Conservation (phyloP, 2,113 vertebrate genomes). For the Steatornis caripensis region DNA sequence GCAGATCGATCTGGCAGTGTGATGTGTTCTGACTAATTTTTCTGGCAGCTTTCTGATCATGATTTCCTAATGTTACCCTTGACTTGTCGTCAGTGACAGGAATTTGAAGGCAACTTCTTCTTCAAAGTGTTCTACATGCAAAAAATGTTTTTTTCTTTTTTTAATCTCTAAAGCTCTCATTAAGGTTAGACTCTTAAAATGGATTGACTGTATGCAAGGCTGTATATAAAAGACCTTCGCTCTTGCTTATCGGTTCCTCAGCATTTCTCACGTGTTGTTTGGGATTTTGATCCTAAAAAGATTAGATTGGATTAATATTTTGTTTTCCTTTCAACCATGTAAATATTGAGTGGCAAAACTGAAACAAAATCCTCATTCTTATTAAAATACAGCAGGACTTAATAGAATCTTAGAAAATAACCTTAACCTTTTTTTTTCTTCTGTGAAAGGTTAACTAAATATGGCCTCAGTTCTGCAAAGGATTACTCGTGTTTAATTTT, state of each 20-base stretch:
- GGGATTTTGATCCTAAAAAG: conserved; percentile 39
- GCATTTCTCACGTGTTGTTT: conserved; percentile 24
- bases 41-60: conserved; percentile 35
- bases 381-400: conserved; percentile 39
- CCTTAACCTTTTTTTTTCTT: not conserved
- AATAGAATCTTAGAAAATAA: conserved; percentile 43
- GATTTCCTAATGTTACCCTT: conserved; percentile 39
- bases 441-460: conserved; percentile 50
- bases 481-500: conserved; percentile 58
- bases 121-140: conserved; percentile 3
- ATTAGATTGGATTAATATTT: conserved; percentile 56
- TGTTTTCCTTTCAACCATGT: conserved; percentile 51
- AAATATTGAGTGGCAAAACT: conserved; percentile 47
- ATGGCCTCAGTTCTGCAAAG: conserved; percentile 35
- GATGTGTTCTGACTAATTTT: conserved; percentile 43
- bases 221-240: not conserved
- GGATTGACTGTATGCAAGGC: not conserved
- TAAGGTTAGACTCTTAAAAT: not conserved
- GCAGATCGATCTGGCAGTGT: conserved; percentile 27
- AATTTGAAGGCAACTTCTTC: conserved; percentile 45
- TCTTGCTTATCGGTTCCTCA: conserved; percentile 15
- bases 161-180: not conserved
- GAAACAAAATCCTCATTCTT: conserved; percentile 38
- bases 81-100: conserved; percentile 12
- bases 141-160: not conserved